Percentiles rank a stretch among this genome's conserved stretches.
These are phyloP conservation scores for Aphodius granarius DNA, from an alignment of 2,888 invertebrate genomes.

Conservation along the genomic window DNA sequence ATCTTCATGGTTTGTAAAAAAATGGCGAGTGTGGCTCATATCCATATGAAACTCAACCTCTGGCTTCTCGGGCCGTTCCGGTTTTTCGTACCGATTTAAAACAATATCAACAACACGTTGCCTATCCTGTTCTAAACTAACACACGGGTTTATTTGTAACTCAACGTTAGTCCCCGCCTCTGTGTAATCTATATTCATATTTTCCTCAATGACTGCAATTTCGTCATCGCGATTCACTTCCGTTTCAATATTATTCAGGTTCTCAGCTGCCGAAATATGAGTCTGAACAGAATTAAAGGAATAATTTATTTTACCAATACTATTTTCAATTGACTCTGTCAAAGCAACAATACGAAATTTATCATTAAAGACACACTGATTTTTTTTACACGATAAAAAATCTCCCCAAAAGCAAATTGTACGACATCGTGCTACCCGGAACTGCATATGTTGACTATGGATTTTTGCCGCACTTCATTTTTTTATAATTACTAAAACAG, in stretches of 20 bases:
- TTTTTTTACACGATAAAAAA: conserved; percentile 8
- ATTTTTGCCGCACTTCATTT: too few relatives aligned
- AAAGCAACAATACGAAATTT: neutral
- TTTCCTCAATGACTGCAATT: neutral
- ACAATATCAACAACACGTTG: neutral
- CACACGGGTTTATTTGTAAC: neutral
- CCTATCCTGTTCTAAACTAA: neutral
- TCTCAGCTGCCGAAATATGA: neutral
- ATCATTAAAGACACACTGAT: neutral
- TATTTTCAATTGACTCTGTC: neutral
- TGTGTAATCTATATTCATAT: neutral
- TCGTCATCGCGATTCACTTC: neutral
- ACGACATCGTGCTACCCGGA: conserved; percentile 20
- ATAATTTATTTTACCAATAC: neutral
- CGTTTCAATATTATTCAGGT: neutral
- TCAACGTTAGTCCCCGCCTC: neutral
- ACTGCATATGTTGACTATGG: too few relatives aligned
- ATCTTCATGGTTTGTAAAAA: conserved; percentile 27
- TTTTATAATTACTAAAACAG: too few relatives aligned
- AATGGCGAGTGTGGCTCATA: conserved; percentile 15
- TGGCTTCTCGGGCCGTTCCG: neutral
- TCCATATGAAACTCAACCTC: conserved; percentile 16
- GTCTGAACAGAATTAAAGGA: neutral
- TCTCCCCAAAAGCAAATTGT: conserved; percentile 22
- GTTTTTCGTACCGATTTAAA: conserved; percentile 6